Percentiles rank a stretch among this genome's conserved stretches.
Conservation (phyloP, 2,888 invertebrate species). For the Xanthostigma xanthostigma region DNA sequence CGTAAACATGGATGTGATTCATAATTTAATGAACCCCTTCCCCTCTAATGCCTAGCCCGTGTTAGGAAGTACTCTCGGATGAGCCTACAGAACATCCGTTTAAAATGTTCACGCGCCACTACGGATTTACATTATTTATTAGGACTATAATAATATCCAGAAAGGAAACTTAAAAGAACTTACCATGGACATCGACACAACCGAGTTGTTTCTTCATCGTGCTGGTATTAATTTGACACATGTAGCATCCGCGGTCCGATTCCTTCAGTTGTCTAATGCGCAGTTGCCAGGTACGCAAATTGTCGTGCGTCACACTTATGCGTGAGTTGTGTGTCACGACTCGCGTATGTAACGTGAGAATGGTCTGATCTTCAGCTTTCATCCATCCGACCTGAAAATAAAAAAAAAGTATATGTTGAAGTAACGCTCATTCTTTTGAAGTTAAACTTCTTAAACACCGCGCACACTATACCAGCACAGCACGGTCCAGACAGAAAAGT, state of each 20-base stretch:
- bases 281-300: constrained; percentile 71
- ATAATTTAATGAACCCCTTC: too few species aligned
- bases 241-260: constrained; percentile 74
- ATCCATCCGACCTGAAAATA: constrained; percentile 71
- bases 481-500: too few species aligned
- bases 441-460: too few species aligned
- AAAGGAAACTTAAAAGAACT: constrained; percentile 21
- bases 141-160: not conserved
- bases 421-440: too few species aligned
- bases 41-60: too few species aligned
- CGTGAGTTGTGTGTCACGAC: constrained; percentile 74
- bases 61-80: too few species aligned
- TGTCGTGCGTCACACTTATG: constrained; percentile 69
- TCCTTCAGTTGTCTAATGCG: constrained; percentile 70
- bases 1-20: too few species aligned
- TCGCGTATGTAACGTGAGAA: constrained; percentile 68
- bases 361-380: constrained; percentile 80
- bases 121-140: too few species aligned
- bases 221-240: constrained; percentile 84
- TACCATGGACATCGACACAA: constrained; percentile 78
- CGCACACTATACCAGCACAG: too few species aligned
- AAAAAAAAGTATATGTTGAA: not conserved
- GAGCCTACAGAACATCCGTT: too few species aligned
- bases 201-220: constrained; percentile 78
- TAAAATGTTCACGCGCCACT: too few species aligned